These are phyloP conservation scores for Malaclemys terrapin DNA, from an alignment of 2,113 vertebrate genomes.

Conservation along the genomic window DNA sequence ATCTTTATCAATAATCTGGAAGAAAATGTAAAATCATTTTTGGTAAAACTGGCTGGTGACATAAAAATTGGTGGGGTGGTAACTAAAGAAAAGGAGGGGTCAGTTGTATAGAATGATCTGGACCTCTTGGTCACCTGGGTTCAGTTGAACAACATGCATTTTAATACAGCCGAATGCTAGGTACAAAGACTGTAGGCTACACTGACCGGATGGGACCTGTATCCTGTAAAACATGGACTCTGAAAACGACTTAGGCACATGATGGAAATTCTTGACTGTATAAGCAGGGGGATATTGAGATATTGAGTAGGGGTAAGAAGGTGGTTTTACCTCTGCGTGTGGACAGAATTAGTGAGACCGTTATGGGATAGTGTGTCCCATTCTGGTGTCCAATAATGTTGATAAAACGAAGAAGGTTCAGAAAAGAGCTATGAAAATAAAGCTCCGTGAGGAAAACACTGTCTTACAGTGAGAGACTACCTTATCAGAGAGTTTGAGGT, in stretches of 20 bases:
- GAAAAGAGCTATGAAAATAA: background rate
- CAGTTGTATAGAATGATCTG: too few species aligned
- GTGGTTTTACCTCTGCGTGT: background rate
- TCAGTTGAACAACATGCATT: background rate
- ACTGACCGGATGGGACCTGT: too few species aligned
- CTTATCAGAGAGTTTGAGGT: background rate
- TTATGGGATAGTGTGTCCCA: background rate
- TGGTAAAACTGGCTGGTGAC: too few species aligned
- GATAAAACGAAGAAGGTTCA: background rate
- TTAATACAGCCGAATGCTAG: background rate
- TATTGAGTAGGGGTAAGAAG: background rate
- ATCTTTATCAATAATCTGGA: too few species aligned
- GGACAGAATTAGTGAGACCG: background rate
- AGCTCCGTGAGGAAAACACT: background rate
- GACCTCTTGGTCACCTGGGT: too few species aligned
- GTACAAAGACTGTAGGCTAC: too few species aligned
- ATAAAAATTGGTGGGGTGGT: too few species aligned
- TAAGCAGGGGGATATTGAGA: background rate
- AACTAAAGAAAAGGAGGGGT: too few species aligned
- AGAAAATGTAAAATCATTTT: too few species aligned
- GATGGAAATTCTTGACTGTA: constrained; percentile 10
- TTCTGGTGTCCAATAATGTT: background rate
- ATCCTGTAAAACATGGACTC: background rate
- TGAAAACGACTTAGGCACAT: background rate
- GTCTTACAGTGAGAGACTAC: background rate